phyloP scores from a whole-genome alignment of 1,140 invertebrate species.

The Aphelinus certus region DNA sequence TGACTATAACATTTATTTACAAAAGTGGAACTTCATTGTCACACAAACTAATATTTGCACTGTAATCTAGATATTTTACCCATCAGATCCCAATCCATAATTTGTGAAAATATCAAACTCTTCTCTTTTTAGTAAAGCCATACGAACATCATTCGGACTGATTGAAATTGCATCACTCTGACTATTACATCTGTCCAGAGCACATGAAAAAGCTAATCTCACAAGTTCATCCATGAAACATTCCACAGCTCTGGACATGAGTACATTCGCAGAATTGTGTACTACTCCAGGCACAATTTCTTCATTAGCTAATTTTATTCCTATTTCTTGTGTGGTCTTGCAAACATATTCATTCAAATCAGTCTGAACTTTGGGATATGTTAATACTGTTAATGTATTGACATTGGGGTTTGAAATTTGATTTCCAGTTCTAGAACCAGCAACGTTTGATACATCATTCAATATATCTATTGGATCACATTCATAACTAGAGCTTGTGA shows the following conservation, averaged over 20 bases:
- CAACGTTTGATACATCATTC: conserved; percentile 24
- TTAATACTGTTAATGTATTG: conserved; percentile 43
- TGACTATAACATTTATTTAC: too few species aligned
- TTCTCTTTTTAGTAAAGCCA: conserved; percentile 53
- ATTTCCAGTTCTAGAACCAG: conserved; percentile 19
- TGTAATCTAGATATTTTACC: not conserved
- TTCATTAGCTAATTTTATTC: conserved; percentile 53
- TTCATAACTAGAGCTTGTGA: conserved; percentile 12
- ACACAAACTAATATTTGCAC: too few species aligned
- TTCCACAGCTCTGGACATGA: conserved; percentile 55
- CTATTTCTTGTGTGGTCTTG: conserved; percentile 53
- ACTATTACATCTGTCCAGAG: conserved; percentile 51
- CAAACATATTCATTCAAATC: conserved; percentile 52
- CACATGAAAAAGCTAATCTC: conserved; percentile 54
- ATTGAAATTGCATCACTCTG: conserved; percentile 46
- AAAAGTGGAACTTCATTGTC: too few species aligned
- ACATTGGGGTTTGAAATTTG: conserved; percentile 11
- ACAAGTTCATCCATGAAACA: conserved; percentile 57
- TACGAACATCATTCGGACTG: conserved; percentile 52
- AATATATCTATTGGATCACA: conserved; percentile 47
- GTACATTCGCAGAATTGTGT: conserved; percentile 50
- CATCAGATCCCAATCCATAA: conserved; percentile 52
- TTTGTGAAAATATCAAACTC: conserved; percentile 63
- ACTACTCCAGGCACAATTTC: conserved; percentile 54
- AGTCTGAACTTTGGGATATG: conserved; percentile 48